Percentiles rank a stretch among this genome's conserved stretches.
These are phyloP conservation scores for Sinosuthora webbiana DNA, from an alignment of 2,113 vertebrate species.

Conservation along the genomic window DNA sequence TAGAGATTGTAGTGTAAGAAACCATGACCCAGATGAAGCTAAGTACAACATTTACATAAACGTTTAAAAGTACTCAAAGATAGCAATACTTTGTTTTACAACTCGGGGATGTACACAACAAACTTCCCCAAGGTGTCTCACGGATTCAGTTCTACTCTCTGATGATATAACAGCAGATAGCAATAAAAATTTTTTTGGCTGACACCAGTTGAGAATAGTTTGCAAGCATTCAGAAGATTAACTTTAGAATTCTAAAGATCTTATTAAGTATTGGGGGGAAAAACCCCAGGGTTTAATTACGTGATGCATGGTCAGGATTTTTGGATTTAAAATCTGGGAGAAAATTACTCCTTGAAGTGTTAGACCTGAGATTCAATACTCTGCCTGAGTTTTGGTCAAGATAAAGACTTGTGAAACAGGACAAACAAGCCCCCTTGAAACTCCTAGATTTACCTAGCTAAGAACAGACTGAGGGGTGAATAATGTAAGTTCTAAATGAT, in stretches of 20 bases:
- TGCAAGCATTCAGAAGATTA: not conserved
- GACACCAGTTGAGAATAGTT: not conserved
- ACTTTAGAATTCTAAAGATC: not conserved
- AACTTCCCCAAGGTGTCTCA: not conserved
- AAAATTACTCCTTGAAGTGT: not conserved
- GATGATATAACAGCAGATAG: not conserved
- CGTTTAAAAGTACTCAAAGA: not conserved
- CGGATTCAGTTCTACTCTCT: not conserved
- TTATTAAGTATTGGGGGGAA: not conserved
- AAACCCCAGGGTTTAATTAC: not conserved
- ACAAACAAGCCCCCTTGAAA: not conserved
- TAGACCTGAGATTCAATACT: not conserved
- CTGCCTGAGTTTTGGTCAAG: not conserved
- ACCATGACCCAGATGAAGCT: not conserved
- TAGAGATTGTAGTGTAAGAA: not conserved
- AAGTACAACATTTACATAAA: not conserved
- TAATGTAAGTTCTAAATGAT: not conserved
- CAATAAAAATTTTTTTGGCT: not conserved
- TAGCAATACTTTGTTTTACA: not conserved
- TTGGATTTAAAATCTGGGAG: not conserved
- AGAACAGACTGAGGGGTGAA: not conserved
- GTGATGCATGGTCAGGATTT: not conserved
- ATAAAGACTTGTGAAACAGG: not conserved
- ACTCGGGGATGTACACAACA: rapidly evolving
- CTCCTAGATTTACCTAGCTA: not conserved